phyloP scores from a whole-genome alignment of 2,113 vertebrate genomes.

The Microcebus murinus region DNA sequence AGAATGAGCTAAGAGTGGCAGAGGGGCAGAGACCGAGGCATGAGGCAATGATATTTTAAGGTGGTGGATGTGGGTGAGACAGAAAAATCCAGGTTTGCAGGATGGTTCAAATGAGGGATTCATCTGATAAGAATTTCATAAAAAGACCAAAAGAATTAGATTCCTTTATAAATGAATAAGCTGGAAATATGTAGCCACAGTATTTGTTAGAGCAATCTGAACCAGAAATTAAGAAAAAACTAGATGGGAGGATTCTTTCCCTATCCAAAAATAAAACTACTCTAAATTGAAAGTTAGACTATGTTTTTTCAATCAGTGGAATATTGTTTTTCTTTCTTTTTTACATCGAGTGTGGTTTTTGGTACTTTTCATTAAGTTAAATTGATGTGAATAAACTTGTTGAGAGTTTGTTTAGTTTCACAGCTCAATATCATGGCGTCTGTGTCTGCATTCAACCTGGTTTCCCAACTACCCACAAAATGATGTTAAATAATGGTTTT shows the following conservation, averaged over 20 bases:
- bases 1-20: background rate
- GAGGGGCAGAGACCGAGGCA: background rate
- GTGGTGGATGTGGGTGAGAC: background rate
- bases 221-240: constrained; percentile 28
- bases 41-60: background rate
- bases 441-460: background rate
- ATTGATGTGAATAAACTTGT: constrained; percentile 6
- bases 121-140: background rate
- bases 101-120: background rate
- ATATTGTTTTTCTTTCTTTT: background rate
- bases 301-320: background rate
- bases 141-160: background rate
- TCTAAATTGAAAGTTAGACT: constrained; percentile 12
- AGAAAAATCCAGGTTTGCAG: background rate
- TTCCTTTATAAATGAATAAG: constrained; percentile 4
- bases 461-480: constrained; percentile 34
- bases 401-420: constrained; percentile 23
- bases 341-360: background rate
- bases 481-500: constrained; percentile 37
- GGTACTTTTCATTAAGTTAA: constrained; percentile 33
- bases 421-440: background rate
- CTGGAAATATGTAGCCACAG: background rate
- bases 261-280: background rate
- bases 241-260: background rate
- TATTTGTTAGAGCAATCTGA: background rate